These are phyloP conservation scores for Tetramorium bicarinatum DNA, from an alignment of 2,888 invertebrate genomes.

Conservation along the genomic window DNA sequence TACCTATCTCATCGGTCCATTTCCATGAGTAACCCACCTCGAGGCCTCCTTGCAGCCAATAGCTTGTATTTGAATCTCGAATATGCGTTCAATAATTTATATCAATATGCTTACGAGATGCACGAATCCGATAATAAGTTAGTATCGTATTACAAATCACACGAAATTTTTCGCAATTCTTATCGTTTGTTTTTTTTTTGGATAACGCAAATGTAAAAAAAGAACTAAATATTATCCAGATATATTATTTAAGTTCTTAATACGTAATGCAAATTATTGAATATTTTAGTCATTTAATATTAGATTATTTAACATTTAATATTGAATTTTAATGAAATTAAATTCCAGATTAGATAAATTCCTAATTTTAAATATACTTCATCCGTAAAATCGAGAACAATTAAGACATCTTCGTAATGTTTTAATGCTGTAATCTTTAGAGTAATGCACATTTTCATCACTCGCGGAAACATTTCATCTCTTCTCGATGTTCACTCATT, in stretches of 20 bases:
- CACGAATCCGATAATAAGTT: constrained; percentile 1
- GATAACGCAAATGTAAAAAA: neutral
- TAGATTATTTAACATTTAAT: neutral
- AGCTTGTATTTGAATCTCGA: constrained; percentile 60
- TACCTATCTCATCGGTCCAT: constrained; percentile 73
- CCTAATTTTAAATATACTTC: neutral
- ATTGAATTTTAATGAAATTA: neutral
- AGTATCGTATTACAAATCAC: constrained; percentile 12
- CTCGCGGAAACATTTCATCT: neutral
- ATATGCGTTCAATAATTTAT: constrained; percentile 72
- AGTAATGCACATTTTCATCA: neutral
- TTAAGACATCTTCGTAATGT: neutral
- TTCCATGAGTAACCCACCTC: constrained; percentile 62
- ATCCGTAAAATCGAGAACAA: neutral
- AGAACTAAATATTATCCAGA: neutral
- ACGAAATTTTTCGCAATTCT: neutral
- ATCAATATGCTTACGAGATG: constrained; percentile 38
- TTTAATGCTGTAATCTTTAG: neutral
- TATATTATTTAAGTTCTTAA: neutral
- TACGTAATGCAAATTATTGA: neutral
- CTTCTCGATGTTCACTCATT: constrained; percentile 2
- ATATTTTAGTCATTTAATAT: neutral
- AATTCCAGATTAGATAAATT: neutral
- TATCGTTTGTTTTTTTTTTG: neutral
- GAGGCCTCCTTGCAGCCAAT: constrained; percentile 58